Evolutionary conservation across 2,113 vertebrate genomes (phyloP), one percentile per base, ranked within the genome.

Genomic region (Dasyprocta punctata): DNA sequence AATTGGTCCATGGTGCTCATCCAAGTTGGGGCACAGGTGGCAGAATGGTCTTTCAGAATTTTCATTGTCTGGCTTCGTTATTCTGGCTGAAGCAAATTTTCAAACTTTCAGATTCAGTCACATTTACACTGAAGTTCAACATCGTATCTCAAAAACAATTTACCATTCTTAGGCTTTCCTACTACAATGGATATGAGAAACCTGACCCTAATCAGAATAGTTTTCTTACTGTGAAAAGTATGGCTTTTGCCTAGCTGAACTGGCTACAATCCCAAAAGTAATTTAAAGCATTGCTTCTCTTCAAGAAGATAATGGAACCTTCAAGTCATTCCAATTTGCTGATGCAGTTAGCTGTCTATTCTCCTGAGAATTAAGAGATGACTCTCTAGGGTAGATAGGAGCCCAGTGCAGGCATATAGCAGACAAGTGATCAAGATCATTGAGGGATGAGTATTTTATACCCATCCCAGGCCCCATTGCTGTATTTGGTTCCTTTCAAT

Each of bases 171-270:
- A 90, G 67, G 93, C 67, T 84, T 96, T 95, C 83, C 61, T 96
- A 75, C 88, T 61, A 95, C 73, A 93, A 91, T 78, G 47, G 69
- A 89, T 86, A 90, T 92, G 89, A 95, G 93, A 97, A 95, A 90
- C 24, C 67, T 89, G 65, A 94, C 91, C 96, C 78, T 92, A 90
- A 93, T 95, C 93, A 91, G 90, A 89, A 80, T 94, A 77, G 54
- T 92, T 92, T 91, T 92, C 77, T 93, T 65, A 81, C 84, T 95
- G 84, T 94, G 92, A 85, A 96, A 97, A 96, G 80, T 97, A 98
- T 97, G 96, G 97, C 98, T 97, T 97, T 97, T 97, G 98, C 89
- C 93, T 95, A 63, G 83, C 87, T 95, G 89, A 92, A 92, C 87
- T 98, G 95, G 96, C 97, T 96, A 87, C 67, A 85, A 56, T 97